Evolutionary conservation across 2,797 vertebrate species (phyloP), one percentile per base, ranked within the genome.

Genomic region (Sebastes trivittatus): DNA sequence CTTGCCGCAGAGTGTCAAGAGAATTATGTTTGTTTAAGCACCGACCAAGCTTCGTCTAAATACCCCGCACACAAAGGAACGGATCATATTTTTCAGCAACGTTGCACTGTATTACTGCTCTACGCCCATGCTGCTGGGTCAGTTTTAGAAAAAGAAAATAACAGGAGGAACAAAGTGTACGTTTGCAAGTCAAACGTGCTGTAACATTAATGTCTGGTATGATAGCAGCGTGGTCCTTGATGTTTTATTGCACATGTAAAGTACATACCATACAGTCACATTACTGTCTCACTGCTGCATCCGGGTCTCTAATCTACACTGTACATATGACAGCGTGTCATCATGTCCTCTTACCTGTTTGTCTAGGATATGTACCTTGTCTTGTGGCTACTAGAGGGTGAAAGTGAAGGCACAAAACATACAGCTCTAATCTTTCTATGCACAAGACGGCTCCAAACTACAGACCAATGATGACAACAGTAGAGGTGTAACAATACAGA

Each of bases 351-450:
- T 38, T 65, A 10, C 32, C 30, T 63, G 75, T 85, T 89, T 81
- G 67, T 82, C 49, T 7, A 55, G 16, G 42, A 64, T 88, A 76
- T 85, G 80, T 78, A 46, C 55, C 3, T 74, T 78, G 69, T 58
- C 77, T 58, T 76, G 58, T 1, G 0, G 62, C 67, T 70, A 34
- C 2, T 22, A 27, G 11, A n/a, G 29, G 9, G 14, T 25, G 22
- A 11, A 61, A 68, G 36, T 32, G 36, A 67, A 60, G 18, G 7
- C 32, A 36, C 1, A 1, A 20, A 23, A 65, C 30, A 49, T 42
- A 46, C 16, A 6, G 1, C 27, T 27, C 11, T 5, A 3, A 6
- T 42, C 22, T 27, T 46, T 52, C 23, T 32, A 54, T 25, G 61
- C 10, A 38, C 8, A 64, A 70, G 22, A n/a, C 6, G 18, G 46